Conservation (phyloP, 1,140 invertebrate genomes). For the Coptotermes formosanus region DNA sequence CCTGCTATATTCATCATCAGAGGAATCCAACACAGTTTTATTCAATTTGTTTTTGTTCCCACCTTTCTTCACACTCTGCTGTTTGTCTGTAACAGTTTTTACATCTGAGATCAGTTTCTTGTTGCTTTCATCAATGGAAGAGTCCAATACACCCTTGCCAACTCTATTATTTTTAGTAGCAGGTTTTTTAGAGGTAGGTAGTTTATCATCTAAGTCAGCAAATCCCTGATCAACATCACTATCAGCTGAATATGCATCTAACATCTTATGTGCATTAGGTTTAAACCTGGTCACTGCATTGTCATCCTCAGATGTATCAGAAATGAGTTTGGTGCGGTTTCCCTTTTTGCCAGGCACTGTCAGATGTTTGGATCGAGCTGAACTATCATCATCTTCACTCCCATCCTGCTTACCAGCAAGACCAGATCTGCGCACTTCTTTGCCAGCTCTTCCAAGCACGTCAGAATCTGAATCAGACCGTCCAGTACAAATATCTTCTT, state of each 20-base stretch:
- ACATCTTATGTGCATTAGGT: conserved; percentile 43
- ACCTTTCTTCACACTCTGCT: conserved; percentile 14
- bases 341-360: conserved; percentile 23
- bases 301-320: conserved; percentile 59
- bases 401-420: not conserved
- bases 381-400: conserved; percentile 26
- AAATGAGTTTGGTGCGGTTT: conserved; percentile 44
- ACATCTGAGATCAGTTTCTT: conserved; percentile 2
- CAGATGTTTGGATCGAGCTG: not conserved
- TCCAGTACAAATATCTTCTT: conserved; percentile 30
- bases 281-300: conserved; percentile 35
- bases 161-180: conserved; percentile 19
- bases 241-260: conserved; percentile 42
- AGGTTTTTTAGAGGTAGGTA: conserved; percentile 40
- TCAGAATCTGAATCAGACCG: conserved; percentile 32
- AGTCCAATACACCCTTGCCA: not conserved
- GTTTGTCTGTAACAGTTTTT: not conserved
- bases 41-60: conserved; percentile 24
- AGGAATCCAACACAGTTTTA: conserved; percentile 24
- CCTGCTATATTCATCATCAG: conserved; percentile 25
- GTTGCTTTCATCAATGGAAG: conserved; percentile 1
- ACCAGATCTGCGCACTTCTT: not conserved
- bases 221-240: conserved; percentile 58
- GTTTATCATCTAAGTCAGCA: conserved; percentile 53
- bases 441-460: not conserved